phyloP scores from a whole-genome alignment of 1,140 invertebrate species.

The Drosophila fuyamai region DNA sequence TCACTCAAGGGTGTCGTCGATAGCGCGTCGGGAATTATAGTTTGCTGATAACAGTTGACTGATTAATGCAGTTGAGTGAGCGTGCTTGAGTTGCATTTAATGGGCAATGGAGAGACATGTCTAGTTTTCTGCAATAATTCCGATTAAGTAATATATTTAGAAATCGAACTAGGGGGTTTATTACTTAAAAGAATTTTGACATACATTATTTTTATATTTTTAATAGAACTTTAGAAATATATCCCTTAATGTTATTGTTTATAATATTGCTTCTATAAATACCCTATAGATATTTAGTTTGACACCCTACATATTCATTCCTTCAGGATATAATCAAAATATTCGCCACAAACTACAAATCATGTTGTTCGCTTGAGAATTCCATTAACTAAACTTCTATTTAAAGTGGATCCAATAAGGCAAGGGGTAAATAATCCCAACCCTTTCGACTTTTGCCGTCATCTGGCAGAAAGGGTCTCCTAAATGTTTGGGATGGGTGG shows the following conservation, averaged over 20 bases:
- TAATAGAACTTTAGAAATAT: too few species aligned
- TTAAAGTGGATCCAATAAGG: slow-evolving; percentile 21
- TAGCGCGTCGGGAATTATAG: slow-evolving; percentile 26
- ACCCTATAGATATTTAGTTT: too few species aligned
- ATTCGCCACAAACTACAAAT: slow-evolving; percentile 25
- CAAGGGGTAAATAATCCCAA: slow-evolving; percentile 25
- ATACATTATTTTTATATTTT: too few species aligned
- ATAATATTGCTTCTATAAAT: too few species aligned
- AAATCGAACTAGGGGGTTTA: neutral
- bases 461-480: slow-evolving; percentile 25
- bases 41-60: slow-evolving; percentile 27
- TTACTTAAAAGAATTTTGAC: too few species aligned
- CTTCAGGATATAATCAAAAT: neutral
- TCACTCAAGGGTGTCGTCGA: slow-evolving; percentile 26
- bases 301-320: neutral
- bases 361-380: slow-evolving; percentile 14
- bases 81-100: slow-evolving; percentile 7
- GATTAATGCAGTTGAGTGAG: slow-evolving; percentile 27
- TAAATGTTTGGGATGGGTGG: neutral
- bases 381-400: slow-evolving; percentile 21
- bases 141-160: neutral
- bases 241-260: too few species aligned
- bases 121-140: neutral
- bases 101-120: neutral
- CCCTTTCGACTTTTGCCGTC: slow-evolving; percentile 38